Conservation (phyloP, 2,888 invertebrate genomes). For the Drosophila prostipennis region DNA sequence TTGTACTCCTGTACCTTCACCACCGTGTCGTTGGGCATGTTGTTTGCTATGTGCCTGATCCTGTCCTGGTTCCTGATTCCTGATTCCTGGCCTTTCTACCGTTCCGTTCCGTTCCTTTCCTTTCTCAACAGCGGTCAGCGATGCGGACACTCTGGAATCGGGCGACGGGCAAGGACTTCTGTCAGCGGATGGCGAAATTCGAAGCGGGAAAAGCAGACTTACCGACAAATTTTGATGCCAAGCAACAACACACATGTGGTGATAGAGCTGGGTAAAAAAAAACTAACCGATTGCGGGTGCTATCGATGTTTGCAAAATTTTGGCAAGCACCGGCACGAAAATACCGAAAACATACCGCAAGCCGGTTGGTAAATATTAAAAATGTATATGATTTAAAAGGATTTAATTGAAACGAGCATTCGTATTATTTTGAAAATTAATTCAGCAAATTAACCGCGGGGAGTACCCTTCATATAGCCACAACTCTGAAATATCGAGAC, state of each 20-base stretch:
- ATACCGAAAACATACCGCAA: not conserved
- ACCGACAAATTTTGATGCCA: conserved; percentile 22
- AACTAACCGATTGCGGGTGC: not conserved
- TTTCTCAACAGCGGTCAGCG: not conserved
- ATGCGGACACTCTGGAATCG: conserved; percentile 1
- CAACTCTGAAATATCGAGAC: too few species aligned
- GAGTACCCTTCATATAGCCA: too few species aligned
- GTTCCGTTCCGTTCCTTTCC: not conserved
- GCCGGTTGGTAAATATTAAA: too few species aligned
- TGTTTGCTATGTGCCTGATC: not conserved
- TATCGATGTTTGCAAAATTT: not conserved
- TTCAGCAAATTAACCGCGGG: too few species aligned
- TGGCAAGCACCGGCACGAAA: not conserved
- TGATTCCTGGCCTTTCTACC: conserved; percentile 1
- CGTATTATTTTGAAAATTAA: too few species aligned
- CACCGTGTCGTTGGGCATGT: conserved; percentile 82
- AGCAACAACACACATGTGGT: conserved; percentile 21
- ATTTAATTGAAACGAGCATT: too few species aligned
- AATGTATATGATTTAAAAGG: too few species aligned
- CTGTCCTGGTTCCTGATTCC: not conserved
- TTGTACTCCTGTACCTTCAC: conserved; percentile 90
- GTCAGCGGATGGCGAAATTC: conserved; percentile 19
- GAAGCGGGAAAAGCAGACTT: conserved; percentile 16
- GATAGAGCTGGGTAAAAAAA: conserved; percentile 1
- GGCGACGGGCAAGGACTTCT: not conserved